Evolutionary conservation across 2,797 vertebrate species (phyloP), one percentile per base, ranked within the genome.

Genomic region (Enoplosus armatus): DNA sequence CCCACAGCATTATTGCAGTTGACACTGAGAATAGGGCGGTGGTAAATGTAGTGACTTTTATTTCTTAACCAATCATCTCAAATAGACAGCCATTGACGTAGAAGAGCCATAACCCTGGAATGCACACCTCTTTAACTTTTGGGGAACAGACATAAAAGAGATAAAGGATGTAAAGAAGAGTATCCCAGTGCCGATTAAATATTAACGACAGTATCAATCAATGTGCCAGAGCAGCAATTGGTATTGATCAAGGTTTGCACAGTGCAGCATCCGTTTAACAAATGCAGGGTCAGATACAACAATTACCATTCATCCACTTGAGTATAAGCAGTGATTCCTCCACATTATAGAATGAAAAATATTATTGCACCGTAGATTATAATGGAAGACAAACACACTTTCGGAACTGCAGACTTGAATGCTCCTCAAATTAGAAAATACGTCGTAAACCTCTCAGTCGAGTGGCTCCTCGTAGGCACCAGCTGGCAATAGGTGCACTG

Each of bases 31-130:
- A 74, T 11, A 72, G 68, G 83, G 12, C 5, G 20, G 54, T 65
- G 64, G 82, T 82, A 67, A 86, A 91, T 73, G 72, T 47, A 67
- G 69, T 63, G 72, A 55, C 58, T 85, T 91, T 86, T 87, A 87
- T 91, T 80, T 54, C 79, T 87, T 79, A 75, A 87, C 78, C 72
- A 79, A 85, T 89, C 80, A 84, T 89, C 75, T 64, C 77, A 86
- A 89, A 89, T 85, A 65, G 80, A 82, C 72, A 81, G 39, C 50
- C 55, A 80, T 35, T 66, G 64, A 81, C 59, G 75, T 45, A 67
- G 62, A 76, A 35, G 60, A 72, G 64, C 71, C 76, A 54, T 78
- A 89, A 83, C 63, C 55, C 27, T 26, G 18, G 71, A 50, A 54
- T 39, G n/a, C 61, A 62, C n/a, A 66, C 43, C 64, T 83, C 61